Evolutionary conservation across 2,888 invertebrate genomes (phyloP), one percentile per base, ranked within the genome.

Genomic region (Cyclophora albipunctata): DNA sequence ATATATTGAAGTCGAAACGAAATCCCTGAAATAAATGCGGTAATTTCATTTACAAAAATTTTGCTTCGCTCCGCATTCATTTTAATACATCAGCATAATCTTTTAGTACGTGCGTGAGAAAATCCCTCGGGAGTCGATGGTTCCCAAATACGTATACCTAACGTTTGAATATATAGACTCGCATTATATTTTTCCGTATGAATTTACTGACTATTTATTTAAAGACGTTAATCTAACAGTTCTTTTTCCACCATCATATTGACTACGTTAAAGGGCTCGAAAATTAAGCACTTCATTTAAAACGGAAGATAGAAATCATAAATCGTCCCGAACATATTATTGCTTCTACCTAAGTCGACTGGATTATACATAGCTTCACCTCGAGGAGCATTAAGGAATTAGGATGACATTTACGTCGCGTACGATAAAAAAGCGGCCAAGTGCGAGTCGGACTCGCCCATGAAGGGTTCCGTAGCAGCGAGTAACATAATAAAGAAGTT

Each of bases 41-140:
- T 78, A 78, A 81, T 81, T 78, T 79, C 72, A 78, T 79, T 77
- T 80, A 78, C 75, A 75, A 75, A 73, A 76, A 62, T 62, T 69
- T 64, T 62, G 65, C 68, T 69, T 66, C 71, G 62, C 69, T 62
- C 62, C 72, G 81, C 74, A 81, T 83, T 74, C 63, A 80, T 81
- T 84, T 84, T 78, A 84, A 84, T 82, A 80, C 61, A 78, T 84
- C 80, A 81, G 64, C 78, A 83, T 83, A 81, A 76, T 78, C 71
- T 78, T 75, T 68, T 73, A 73, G 67, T 66, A 71, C 73, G 73
- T 71, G 73, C 71, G 74, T 71, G 69, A 70, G 73, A 75, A 76
- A 67, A 70, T 62, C 61, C 64, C 60, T 63, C 64, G 65, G 69
- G 61, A 64, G 67, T 62, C 66, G 60, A 43, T 43, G 43, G 64